phyloP scores from a whole-genome alignment of 2,113 vertebrate genomes.

The Hiodon alosoides region DNA sequence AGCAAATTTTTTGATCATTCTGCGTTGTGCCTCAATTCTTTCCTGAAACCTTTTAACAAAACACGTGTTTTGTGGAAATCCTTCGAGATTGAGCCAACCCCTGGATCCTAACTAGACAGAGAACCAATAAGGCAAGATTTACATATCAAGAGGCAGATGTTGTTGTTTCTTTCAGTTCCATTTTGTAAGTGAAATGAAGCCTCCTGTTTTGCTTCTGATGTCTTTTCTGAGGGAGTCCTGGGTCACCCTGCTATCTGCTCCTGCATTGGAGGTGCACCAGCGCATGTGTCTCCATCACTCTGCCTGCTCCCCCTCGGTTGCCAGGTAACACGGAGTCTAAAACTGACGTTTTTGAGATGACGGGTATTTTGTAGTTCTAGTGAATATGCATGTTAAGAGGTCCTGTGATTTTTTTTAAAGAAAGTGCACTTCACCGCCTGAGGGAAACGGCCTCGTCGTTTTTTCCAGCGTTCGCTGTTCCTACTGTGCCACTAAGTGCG shows the following conservation, averaged over 20 bases:
- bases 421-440: too few relatives aligned
- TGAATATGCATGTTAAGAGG: too few relatives aligned
- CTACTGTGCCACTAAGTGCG: slow-evolving; percentile 31
- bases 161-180: slow-evolving; percentile 25
- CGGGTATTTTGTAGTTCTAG: too few relatives aligned
- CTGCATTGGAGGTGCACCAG: background rate
- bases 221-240: background rate
- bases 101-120: background rate
- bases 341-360: too few relatives aligned
- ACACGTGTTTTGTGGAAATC: background rate
- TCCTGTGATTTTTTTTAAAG: too few relatives aligned
- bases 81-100: slow-evolving; percentile 12
- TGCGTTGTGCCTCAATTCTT: background rate
- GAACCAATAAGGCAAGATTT: slow-evolving; percentile 26
- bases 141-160: slow-evolving; percentile 28
- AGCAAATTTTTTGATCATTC: background rate
- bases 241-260: background rate
- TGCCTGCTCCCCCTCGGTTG: background rate
- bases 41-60: background rate
- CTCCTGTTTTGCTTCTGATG: slow-evolving; percentile 27
- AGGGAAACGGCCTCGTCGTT: too few relatives aligned
- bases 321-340: too few relatives aligned
- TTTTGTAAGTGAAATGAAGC: slow-evolving; percentile 4
- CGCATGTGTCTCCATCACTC: slow-evolving; percentile 23
- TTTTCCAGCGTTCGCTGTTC: slow-evolving; percentile 27